These are phyloP conservation scores for Lepidothrix coronata DNA, from an alignment of 2,113 vertebrate species.

Conservation along the genomic window DNA sequence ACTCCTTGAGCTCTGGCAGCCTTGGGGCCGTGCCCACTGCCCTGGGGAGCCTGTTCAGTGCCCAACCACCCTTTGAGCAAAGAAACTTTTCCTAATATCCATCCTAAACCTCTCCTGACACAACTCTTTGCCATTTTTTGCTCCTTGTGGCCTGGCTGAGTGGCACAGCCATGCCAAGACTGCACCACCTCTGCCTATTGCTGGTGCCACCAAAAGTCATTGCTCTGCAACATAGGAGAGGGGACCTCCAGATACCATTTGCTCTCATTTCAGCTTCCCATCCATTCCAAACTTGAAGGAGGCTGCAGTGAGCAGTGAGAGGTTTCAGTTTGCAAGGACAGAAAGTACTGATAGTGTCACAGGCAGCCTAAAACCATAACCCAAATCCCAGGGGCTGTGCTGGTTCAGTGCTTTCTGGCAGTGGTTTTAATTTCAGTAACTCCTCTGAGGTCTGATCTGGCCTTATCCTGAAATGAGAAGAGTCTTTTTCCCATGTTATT, in stretches of 20 bases:
- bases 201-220: background rate
- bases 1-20: background rate
- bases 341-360: background rate
- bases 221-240: background rate
- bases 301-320: background rate
- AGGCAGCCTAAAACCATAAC: background rate
- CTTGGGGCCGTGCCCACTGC: accelerated
- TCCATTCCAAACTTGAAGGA: background rate
- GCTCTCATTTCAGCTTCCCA: background rate
- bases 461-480: background rate
- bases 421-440: background rate
- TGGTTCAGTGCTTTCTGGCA: background rate
- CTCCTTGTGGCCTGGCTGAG: background rate
- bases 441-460: background rate
- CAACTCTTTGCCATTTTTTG: background rate
- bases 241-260: accelerated
- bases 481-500: background rate
- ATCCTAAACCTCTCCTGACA: accelerated
- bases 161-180: background rate
- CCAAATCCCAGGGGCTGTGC: background rate
- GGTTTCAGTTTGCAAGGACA: background rate
- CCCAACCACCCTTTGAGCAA: background rate
- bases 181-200: background rate
- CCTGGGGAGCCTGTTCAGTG: background rate
- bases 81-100: background rate